Evolutionary conservation across 2,888 invertebrate genomes (phyloP), one percentile per base, ranked within the genome.

Genomic region (Crossocerus cetratus): DNA sequence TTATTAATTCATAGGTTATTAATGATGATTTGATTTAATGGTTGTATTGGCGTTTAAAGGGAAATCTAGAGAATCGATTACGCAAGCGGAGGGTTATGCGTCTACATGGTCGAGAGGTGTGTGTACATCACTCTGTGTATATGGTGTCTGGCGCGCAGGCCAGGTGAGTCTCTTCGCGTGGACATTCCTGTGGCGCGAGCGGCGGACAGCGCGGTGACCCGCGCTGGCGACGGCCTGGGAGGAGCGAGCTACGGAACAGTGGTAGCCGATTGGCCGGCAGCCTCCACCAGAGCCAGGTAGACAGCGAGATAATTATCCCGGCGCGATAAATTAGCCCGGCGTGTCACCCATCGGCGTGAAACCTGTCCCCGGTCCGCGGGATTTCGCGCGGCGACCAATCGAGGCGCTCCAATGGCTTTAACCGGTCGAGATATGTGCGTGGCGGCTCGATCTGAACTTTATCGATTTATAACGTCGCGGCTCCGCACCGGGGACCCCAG

Each of bases 331-430:
- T 87, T 84, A 86, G 76, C 81, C 80, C 77, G 83, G 71, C 70
- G 83, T 86, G 86, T 86, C 86, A 86, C 83, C 80, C 77, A 77
- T 81, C 82, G 32, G 85, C 82, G 82, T 79, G 82, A 85, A 86
- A 86, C 85, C 84, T 86, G 86, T 86, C 86, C 73, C 77, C 75
- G 72, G 74, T 82, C 77, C 71, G 72, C 77, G 77, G 74, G 79
- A 79, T 83, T 82, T 82, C 82, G 77, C 80, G 71, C 69, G 32
- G 32, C 77, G 65, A 72, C 79, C 82, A 82, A 83, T 82, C 74
- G 76, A 79, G 72, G 61, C 69, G 76, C 65, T 64, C 76, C 76
- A 77, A 79, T 72, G 74, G 72, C 66, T 77, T 79, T 60, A 75
- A 74, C 70, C 75, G 74, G 77, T 74, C 78, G 73, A 74, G 79